Evolutionary conservation across 2,888 invertebrate species (phyloP).

Genomic region (Phasia obesa): DNA sequence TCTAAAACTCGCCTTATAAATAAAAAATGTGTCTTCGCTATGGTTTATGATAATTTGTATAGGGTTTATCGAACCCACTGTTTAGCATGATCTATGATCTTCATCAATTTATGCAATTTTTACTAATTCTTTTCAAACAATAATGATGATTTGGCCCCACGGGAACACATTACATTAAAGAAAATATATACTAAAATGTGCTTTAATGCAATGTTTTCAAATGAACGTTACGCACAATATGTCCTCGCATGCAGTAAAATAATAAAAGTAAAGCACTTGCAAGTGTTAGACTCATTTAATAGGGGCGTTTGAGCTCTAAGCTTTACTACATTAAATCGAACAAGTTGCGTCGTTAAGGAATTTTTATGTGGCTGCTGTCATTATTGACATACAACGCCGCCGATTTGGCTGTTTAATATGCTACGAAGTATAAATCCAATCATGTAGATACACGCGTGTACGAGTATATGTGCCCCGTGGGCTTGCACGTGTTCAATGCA

Average conservation of each 20-base stretch:
- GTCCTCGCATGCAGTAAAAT: not conserved
- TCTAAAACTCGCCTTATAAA: too few species aligned
- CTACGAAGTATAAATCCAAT: constrained; percentile 51
- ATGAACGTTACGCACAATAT: constrained; percentile 26
- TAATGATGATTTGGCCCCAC: constrained; percentile 20
- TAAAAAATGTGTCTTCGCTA: too few species aligned
- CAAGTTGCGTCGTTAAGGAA: constrained; percentile 75
- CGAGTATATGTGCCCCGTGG: constrained; percentile 78
- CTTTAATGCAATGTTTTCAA: not conserved
- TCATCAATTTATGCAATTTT: constrained; percentile 1
- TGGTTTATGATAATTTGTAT: too few species aligned
- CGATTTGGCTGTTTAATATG: constrained; percentile 52
- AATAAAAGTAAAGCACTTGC: constrained; percentile 49
- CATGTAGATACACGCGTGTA: constrained; percentile 26
- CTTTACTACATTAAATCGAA: constrained; percentile 8
- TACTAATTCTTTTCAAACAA: not conserved
- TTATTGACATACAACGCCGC: constrained; percentile 63
- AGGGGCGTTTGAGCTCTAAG: constrained; percentile 57
- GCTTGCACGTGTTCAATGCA: constrained; percentile 81
- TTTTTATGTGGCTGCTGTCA: constrained; percentile 56
- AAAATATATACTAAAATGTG: constrained; percentile 23
- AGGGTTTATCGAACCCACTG: not conserved
- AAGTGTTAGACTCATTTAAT: constrained; percentile 55
- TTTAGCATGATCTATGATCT: not conserved
- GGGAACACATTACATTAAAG: constrained; percentile 47